Conservation (phyloP, 2,797 vertebrate genomes). For the Zalophus californianus region DNA sequence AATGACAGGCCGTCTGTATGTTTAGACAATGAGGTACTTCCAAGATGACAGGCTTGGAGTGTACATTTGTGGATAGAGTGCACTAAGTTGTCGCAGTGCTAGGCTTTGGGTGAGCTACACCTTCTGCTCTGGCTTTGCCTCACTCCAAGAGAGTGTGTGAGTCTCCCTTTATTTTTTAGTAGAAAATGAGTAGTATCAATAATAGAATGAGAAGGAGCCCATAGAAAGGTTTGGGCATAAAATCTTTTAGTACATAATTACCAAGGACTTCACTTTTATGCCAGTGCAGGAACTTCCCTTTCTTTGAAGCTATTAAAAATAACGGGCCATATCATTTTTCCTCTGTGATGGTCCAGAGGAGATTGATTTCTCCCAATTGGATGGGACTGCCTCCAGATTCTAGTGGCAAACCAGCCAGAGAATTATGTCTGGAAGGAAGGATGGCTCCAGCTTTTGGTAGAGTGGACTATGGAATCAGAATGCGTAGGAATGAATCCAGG, state of each 20-base stretch:
- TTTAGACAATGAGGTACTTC: not conserved
- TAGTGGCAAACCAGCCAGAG: not conserved
- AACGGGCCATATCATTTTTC: not conserved
- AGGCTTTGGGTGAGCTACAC: not conserved
- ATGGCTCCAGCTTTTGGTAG: not conserved
- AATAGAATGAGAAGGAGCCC: not conserved
- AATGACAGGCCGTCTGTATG: no score
- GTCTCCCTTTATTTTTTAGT: not conserved
- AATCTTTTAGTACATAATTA: not conserved
- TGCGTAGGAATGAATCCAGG: not conserved
- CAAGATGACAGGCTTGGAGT: fast-evolving
- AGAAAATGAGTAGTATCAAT: not conserved
- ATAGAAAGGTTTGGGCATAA: not conserved
- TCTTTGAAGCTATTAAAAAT: not conserved
- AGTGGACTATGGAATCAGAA: not conserved
- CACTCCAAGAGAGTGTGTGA: not conserved
- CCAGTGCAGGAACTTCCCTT: not conserved
- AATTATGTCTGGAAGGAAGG: not conserved
- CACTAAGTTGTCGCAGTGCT: fast-evolving
- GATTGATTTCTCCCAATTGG: not conserved
- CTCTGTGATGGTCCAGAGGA: not conserved
- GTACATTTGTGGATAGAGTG: no score
- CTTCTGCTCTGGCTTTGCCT: not conserved
- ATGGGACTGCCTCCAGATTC: not conserved
- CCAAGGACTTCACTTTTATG: not conserved